Evolutionary conservation across 2,113 vertebrate species (phyloP), one percentile per base, ranked within the genome.

Genomic region (Sceloporus tristichus): DNA sequence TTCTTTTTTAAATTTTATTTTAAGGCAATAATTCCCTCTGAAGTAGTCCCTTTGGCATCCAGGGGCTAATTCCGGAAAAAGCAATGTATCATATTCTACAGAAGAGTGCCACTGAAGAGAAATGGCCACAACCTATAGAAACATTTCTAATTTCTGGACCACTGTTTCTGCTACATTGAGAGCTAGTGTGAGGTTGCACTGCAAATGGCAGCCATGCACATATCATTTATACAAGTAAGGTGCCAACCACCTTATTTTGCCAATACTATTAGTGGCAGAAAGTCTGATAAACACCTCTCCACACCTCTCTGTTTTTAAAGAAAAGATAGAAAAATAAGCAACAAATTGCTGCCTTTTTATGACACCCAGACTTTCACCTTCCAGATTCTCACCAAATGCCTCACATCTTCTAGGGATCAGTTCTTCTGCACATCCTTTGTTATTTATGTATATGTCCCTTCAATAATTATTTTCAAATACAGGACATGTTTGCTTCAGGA

Each of bases 391-490:
- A 27, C 56, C 19, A 29, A 3, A 66, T 21, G 65, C 76, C 34
- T 80, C 54, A n/a, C 18, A 23, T 59, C 59, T 59, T 62, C 34
- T n/a, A 82, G 62, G 38, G 40, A 40, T 27, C 62, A 42, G 34
- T 42, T 82, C 38, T 19, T 34, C 42, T 0, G 3, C 23, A 5
- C 0, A 14, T 38, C 10, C 59, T 66, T 9, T 16, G 53, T 91
- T 88, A 78, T 53, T 56, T 53, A 84, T 48, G 66, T 62, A 29
- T 16, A 3, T 62, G 34, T 73, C 53, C 68, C 66, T 84, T 59
- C 82, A 84, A 88, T 93, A 85, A 65, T 88, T 89, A 40, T 89
- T 91, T 92, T 94, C 75, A 92, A 94, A 93, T 93, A 86, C 85
- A 79, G 59, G 88, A 85, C 81, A 81, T 53, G n/a, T n/a, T 25